Evolutionary conservation across 2,113 vertebrate genomes (phyloP).

Genomic region (Polypterus bichir): DNA sequence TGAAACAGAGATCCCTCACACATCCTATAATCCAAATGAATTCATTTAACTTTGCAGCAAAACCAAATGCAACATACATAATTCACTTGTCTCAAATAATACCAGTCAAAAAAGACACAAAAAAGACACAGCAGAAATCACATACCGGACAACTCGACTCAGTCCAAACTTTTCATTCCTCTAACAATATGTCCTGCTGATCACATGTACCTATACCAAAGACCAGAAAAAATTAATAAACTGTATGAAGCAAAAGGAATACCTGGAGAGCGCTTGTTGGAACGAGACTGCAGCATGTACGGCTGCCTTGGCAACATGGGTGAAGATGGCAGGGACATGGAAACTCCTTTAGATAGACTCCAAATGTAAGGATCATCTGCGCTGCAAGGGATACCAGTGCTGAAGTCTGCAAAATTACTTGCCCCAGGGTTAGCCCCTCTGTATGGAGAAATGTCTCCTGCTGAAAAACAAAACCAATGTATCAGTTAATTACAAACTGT

Average conservation of each 20-base stretch:
- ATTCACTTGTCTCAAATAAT: no score
- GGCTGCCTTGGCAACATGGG: constrained; percentile 85
- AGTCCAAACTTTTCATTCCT: no score
- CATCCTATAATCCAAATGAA: no score
- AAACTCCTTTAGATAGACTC: constrained; percentile 74
- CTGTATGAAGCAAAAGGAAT: constrained; percentile 16
- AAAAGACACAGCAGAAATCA: no score
- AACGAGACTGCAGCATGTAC: constrained; percentile 65
- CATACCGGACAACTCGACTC: no score
- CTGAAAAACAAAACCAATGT: constrained; percentile 21
- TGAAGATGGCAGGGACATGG: constrained; percentile 92
- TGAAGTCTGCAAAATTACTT: constrained; percentile 38
- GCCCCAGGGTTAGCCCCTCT: constrained; percentile 37
- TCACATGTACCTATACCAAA: no score
- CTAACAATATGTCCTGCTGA: no score
- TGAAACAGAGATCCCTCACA: no score
- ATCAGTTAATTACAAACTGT: neutral
- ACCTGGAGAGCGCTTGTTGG: constrained; percentile 91
- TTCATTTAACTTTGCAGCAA: no score
- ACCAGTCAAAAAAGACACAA: no score
- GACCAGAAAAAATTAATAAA: no score
- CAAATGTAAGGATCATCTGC: constrained; percentile 60
- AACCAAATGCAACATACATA: no score
- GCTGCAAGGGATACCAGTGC: constrained; percentile 28
- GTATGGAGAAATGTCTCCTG: constrained; percentile 61